Base-by-base conservation (phyloP, 2,797 vertebrate species). In the Anguilla marmorata region DNA sequence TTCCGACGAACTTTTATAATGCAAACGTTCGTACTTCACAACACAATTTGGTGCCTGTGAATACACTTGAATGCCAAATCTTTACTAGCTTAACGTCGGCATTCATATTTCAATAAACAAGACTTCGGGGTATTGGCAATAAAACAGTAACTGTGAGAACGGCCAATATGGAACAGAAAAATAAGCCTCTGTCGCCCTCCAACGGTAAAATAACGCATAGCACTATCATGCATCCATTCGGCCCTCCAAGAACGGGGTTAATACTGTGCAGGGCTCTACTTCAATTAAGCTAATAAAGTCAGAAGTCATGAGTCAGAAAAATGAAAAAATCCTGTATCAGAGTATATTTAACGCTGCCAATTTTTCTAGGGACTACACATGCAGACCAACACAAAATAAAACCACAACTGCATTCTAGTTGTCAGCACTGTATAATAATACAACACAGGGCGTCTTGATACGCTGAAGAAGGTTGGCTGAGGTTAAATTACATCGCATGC, bases 121-220 rank as follows among this genome's bases (percentile, higher is more conserved):
- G 41, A n/a, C 19, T 50, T 50, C 79, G 3, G 41, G 41, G 24
- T 82, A 82, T 50, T 82, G 79, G 16, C 21, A 45, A 82, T 24
- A 80, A 48, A 48, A 82, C 45, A 82, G 33, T 16, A 48, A 48
- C 19, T 82, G 21, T 48, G 24, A 48, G 33, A n/a, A 50, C 19
- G 48, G 16, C 21, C 37, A 48, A 82, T 11, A 50, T 50, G 21
- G 37, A 33, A 19, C 30, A 33, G 74, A 91, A 90, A 89, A 69
- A 54, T 94, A 88, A 92, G 92, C 88, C 93, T 92, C 85, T 87
- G 85, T 92, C 93, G 94, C 95, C 96, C 74, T 90, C 95, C 58
- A 92, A 94, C 90, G 96, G 95, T 5, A n/a, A 63, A 21, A 0
- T 0, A 24, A 37, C 0, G 30, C 72, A 91, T 69, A 48, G 33